These are phyloP conservation scores for Xenops minutus DNA, from an alignment of 2,797 vertebrate genomes.

Conservation along the genomic window DNA sequence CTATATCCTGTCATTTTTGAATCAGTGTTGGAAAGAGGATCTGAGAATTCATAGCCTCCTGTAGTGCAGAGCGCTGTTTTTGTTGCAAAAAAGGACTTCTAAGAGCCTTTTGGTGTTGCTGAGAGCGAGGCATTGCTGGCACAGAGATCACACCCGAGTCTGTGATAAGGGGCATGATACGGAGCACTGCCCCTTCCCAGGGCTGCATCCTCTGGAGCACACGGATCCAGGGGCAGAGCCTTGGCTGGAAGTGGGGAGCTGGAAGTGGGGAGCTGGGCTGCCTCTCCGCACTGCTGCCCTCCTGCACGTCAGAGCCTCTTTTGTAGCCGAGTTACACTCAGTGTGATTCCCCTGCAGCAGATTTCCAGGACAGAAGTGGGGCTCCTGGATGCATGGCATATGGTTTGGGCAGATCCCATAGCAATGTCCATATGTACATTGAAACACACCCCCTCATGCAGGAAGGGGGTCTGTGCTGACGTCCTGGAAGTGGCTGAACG, in stretches of 20 bases:
- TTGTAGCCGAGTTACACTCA: rapidly evolving
- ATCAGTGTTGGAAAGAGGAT: slow-evolving; percentile 41
- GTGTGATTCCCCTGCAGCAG: rapidly evolving
- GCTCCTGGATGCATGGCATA: neutral
- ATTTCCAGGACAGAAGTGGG: neutral
- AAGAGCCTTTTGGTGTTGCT: neutral
- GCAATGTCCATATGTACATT: neutral
- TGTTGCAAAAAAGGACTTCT: neutral
- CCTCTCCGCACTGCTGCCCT: neutral
- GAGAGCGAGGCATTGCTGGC: neutral
- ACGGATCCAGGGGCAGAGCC: neutral
- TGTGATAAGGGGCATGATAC: neutral
- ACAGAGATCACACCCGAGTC: neutral
- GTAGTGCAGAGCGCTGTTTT: neutral
- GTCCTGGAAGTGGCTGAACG: neutral
- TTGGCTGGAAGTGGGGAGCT: neutral
- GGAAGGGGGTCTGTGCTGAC: neutral
- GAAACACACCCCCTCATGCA: neutral
- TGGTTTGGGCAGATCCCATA: neutral
- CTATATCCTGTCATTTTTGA: slow-evolving; percentile 62
- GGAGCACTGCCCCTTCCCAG: neutral
- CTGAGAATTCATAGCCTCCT: slow-evolving; percentile 43
- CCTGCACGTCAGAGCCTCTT: neutral
- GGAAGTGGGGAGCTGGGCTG: neutral
- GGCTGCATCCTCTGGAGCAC: too few relatives aligned